A percentile compares a stretch with the other conserved stretches of the same genome.
These are phyloP conservation scores for Sitobion miscanthi DNA, from an alignment of 1,140 invertebrate genomes.

Conservation along the genomic window DNA sequence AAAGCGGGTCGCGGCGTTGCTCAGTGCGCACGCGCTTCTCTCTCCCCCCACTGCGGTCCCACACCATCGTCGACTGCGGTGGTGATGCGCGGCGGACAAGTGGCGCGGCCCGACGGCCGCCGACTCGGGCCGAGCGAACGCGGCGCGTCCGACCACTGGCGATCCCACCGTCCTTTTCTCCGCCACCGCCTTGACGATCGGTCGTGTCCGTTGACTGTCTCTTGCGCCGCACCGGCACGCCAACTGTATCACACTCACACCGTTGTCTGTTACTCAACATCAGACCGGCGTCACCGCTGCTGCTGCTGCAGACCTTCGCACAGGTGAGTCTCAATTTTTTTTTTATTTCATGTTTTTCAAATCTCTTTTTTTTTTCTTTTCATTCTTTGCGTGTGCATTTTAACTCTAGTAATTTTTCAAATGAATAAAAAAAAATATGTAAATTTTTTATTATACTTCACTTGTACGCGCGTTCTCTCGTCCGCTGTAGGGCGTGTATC, in stretches of 20 bases:
- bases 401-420: background rate
- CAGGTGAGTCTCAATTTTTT: conserved; percentile 7
- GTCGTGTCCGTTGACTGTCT: conserved; percentile 28
- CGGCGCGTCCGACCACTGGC: conserved; percentile 27
- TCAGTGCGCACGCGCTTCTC: conserved; percentile 5
- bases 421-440: background rate
- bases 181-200: conserved; percentile 32
- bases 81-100: conserved; percentile 31
- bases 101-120: conserved; percentile 43
- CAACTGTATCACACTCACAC: background rate
- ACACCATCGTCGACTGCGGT: background rate
- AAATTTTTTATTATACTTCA: background rate
- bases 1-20: background rate
- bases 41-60: too few relatives aligned
- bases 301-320: background rate
- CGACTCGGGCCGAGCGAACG: conserved; percentile 41
- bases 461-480: background rate
- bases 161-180: conserved; percentile 33
- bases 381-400: background rate
- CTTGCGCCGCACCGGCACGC: background rate
- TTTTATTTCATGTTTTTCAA: background rate
- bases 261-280: background rate
- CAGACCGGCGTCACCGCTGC: background rate
- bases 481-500: background rate
- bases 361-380: background rate